A percentile compares a stretch with the other conserved stretches of the same genome.
Conservation (phyloP, 2,888 invertebrate genomes). For the Oxyscelio sp. region DNA sequence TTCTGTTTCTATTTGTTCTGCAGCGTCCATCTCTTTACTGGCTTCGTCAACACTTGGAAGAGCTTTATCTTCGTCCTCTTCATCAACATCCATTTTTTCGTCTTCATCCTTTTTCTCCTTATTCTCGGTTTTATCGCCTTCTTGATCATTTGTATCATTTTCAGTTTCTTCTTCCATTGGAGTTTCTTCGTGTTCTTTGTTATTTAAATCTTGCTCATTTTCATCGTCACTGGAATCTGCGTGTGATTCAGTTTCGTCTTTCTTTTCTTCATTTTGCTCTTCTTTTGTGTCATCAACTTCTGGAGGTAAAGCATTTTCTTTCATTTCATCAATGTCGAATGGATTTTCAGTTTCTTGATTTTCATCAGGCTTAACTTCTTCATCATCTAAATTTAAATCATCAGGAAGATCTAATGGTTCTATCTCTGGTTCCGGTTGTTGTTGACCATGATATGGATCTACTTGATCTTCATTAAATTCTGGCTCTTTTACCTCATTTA, state of each 20-base stretch:
- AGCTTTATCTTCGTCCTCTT: slow-evolving; percentile 84
- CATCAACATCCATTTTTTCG: slow-evolving; percentile 74
- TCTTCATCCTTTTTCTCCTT: slow-evolving; percentile 80
- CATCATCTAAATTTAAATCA: slow-evolving; percentile 94
- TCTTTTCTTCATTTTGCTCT: slow-evolving; percentile 88
- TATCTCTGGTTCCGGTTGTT: slow-evolving; percentile 93
- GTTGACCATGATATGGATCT: slow-evolving; percentile 95
- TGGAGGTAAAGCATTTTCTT: slow-evolving; percentile 88
- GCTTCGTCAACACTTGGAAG: slow-evolving; percentile 85
- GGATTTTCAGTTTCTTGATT: slow-evolving; percentile 93
- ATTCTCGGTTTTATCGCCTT: slow-evolving; percentile 79
- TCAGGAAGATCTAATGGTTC: slow-evolving; percentile 97
- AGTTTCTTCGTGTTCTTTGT: slow-evolving; percentile 84
- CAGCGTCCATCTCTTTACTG: slow-evolving; percentile 87
- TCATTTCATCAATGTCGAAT: slow-evolving; percentile 95
- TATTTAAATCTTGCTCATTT: slow-evolving; percentile 41
- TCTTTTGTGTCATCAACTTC: slow-evolving; percentile 87
- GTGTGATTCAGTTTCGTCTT: too few species aligned
- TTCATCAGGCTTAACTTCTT: slow-evolving; percentile 90
- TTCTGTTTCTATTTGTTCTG: slow-evolving; percentile 89
- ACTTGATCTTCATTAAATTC: slow-evolving; percentile 94
- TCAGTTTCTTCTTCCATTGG: slow-evolving; percentile 81
- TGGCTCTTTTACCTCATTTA: slow-evolving; percentile 95
- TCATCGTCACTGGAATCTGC: slow-evolving; percentile 47
- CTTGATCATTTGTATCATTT: slow-evolving; percentile 80